Evolutionary conservation across 2,113 vertebrate genomes (phyloP).

Genomic region (Corythoichthys intestinalis): DNA sequence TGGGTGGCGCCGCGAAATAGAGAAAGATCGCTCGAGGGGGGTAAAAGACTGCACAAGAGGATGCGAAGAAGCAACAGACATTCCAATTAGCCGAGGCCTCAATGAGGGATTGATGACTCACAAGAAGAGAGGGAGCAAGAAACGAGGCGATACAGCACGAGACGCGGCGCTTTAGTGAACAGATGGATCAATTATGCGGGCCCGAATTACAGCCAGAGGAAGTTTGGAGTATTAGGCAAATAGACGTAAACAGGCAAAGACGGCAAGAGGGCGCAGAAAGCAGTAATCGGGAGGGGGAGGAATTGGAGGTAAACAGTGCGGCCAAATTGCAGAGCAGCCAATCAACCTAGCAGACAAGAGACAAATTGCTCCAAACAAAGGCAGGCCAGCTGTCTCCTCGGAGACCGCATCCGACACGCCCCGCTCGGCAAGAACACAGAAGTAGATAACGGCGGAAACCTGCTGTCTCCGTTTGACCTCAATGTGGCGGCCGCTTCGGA

Average conservation of each 20-base stretch:
- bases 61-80: slow-evolving; percentile 49
- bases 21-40: slow-evolving; percentile 18
- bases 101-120: slow-evolving; percentile 49
- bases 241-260: slow-evolving; percentile 26
- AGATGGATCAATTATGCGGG: slow-evolving; percentile 64
- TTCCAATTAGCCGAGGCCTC: slow-evolving; percentile 56
- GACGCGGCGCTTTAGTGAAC: slow-evolving; percentile 53
- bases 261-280: slow-evolving; percentile 7
- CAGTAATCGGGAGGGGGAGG: slow-evolving; percentile 32
- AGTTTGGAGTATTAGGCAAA: slow-evolving; percentile 34
- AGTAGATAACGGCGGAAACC: slow-evolving; percentile 42
- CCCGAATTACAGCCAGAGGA: slow-evolving; percentile 54
- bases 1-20: slow-evolving; percentile 47
- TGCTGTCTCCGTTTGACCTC: slow-evolving; percentile 48
- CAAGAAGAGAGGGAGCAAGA: slow-evolving; percentile 28
- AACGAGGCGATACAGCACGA: slow-evolving; percentile 42
- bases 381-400: slow-evolving; percentile 22
- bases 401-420: slow-evolving; percentile 38
- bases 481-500: slow-evolving; percentile 36
- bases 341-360: slow-evolving; percentile 35
- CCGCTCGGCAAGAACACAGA: slow-evolving; percentile 51
- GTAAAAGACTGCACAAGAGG: slow-evolving; percentile 37
- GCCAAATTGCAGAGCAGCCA: slow-evolving; percentile 37
- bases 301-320: slow-evolving; percentile 21
- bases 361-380: slow-evolving; percentile 28